These are phyloP conservation scores for Apoda limacodes DNA, from an alignment of 2,888 invertebrate species.

Conservation along the genomic window DNA sequence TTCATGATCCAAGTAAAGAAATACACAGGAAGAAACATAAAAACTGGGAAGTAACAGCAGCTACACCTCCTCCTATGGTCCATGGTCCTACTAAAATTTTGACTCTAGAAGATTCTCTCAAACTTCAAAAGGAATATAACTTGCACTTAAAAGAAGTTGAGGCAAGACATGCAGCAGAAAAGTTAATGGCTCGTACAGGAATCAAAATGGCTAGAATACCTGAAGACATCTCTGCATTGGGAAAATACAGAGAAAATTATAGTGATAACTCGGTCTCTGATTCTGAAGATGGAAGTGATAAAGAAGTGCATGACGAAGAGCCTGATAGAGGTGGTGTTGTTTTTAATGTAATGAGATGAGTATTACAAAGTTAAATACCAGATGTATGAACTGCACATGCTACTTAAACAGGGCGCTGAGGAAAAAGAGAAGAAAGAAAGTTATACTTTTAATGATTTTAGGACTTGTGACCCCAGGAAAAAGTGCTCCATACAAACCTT, in stretches of 20 bases:
- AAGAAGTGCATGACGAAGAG: conserved; percentile 70
- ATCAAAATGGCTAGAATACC: conserved; percentile 43
- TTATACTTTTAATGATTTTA: too few relatives aligned
- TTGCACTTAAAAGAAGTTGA: conserved; percentile 58
- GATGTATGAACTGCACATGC: too few relatives aligned
- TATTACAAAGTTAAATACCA: too few relatives aligned
- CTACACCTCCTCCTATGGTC: conserved; percentile 70
- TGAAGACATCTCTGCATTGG: conserved; percentile 38
- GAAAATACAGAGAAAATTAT: conserved; percentile 42
- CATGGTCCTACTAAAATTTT: conserved; percentile 65
- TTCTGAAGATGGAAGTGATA: conserved; percentile 60
- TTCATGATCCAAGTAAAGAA: conserved; percentile 68
- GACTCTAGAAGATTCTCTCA: conserved; percentile 66
- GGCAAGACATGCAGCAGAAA: conserved; percentile 67
- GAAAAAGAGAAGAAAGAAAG: too few relatives aligned
- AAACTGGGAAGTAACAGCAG: conserved; percentile 73
- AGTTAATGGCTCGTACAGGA: conserved; percentile 48
- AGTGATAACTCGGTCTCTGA: conserved; percentile 41
- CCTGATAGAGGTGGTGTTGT: conserved; percentile 66
- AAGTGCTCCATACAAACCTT: too few relatives aligned
- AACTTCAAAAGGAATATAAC: conserved; percentile 64
- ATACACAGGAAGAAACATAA: conserved; percentile 55
- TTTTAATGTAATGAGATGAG: conserved; percentile 59
- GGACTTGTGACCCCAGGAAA: too few relatives aligned
- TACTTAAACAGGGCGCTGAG: too few relatives aligned